phyloP scores from a whole-genome alignment of 2,113 vertebrate species.

The Podarcis muralis region DNA sequence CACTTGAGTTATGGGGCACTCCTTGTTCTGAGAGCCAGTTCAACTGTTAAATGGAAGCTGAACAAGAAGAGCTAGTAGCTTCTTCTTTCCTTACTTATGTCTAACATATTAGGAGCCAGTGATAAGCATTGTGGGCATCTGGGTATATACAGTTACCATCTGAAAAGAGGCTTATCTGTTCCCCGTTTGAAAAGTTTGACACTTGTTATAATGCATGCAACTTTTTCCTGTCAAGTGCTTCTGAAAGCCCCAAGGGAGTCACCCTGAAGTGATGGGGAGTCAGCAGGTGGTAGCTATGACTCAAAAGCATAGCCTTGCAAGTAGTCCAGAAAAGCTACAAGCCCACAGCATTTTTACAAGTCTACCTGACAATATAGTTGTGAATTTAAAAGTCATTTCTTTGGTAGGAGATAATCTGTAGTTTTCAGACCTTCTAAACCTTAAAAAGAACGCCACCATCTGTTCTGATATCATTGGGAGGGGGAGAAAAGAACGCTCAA shows the following conservation, averaged over 20 bases:
- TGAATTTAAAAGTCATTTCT: background rate
- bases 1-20: constrained; percentile 55
- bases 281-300: background rate
- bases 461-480: background rate
- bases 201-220: background rate
- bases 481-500: background rate
- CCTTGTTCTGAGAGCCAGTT: constrained; percentile 43
- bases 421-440: background rate
- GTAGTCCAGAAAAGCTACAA: background rate
- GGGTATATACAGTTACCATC: constrained; percentile 47
- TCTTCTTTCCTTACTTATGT: background rate
- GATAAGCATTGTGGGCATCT: constrained; percentile 55
- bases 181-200: constrained; percentile 37
- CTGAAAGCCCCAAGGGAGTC: background rate
- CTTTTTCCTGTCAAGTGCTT: background rate
- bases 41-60: background rate
- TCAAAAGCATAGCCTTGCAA: background rate
- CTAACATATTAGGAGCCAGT: background rate
- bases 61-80: background rate
- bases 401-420: too few species aligned
- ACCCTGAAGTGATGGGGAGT: background rate
- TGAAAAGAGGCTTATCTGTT: constrained; percentile 60
- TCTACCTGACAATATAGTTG: background rate
- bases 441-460: background rate
- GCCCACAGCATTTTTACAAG: background rate